These are phyloP conservation scores for Drosophila kepulauana DNA, from an alignment of 1,140 invertebrate genomes.

Conservation along the genomic window DNA sequence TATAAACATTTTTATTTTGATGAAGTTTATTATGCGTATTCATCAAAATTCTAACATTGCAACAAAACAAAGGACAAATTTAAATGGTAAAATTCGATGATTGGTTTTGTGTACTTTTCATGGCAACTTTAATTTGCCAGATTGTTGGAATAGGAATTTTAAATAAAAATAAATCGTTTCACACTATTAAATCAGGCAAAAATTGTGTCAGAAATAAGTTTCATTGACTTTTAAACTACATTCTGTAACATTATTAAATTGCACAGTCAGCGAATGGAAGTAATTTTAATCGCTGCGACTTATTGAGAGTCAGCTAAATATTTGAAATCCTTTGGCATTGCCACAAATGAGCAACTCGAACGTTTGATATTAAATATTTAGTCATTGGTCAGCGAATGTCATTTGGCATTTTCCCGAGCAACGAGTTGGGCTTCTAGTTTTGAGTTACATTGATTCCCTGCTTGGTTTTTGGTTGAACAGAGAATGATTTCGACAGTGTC, in stretches of 20 bases:
- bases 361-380: constrained; percentile 29
- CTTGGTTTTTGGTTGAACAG: constrained; percentile 19
- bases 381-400: not conserved
- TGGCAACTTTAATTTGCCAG: too few relatives aligned
- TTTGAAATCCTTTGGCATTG: constrained; percentile 10
- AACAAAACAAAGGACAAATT: too few relatives aligned
- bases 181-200: too few relatives aligned
- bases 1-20: too few relatives aligned
- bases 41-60: too few relatives aligned
- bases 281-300: constrained; percentile 2
- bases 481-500: constrained; percentile 44
- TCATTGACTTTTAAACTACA: too few relatives aligned
- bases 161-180: too few relatives aligned
- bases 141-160: too few relatives aligned
- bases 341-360: not conserved
- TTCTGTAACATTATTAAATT: not conserved
- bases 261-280: not conserved
- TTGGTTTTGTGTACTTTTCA: too few relatives aligned
- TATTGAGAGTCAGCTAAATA: not conserved
- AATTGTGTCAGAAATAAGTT: too few relatives aligned
- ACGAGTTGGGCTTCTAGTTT: constrained; percentile 24
- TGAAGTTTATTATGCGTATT: too few relatives aligned
- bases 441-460: constrained; percentile 57
- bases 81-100: too few relatives aligned
- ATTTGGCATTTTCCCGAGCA: constrained; percentile 26